These are phyloP conservation scores for Antheraea pernyi DNA, from an alignment of 1,140 invertebrate species.

Conservation along the genomic window DNA sequence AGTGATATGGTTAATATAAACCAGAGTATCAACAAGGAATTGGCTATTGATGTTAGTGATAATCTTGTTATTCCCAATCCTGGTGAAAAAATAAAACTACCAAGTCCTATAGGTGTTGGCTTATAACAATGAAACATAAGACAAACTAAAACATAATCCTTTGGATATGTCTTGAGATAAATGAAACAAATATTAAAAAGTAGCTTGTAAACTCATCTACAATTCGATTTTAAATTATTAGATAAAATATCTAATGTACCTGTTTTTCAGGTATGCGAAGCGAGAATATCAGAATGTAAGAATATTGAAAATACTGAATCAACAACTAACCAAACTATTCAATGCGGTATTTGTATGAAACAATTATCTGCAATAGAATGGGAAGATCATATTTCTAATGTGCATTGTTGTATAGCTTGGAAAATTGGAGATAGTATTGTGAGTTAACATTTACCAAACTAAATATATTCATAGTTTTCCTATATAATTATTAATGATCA, in stretches of 20 bases:
- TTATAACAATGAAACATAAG: too few relatives aligned
- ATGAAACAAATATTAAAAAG: too few relatives aligned
- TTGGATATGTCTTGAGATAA: too few relatives aligned
- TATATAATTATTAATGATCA: background rate
- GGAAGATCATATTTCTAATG: conserved; percentile 34
- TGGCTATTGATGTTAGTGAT: background rate
- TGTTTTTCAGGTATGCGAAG: background rate
- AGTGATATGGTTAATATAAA: background rate
- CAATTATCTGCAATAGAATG: conserved; percentile 32
- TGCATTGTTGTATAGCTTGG: conserved; percentile 48
- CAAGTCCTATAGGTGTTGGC: background rate
- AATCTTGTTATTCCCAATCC: background rate
- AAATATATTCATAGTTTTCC: background rate
- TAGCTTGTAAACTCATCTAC: too few relatives aligned
- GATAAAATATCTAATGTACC: too few relatives aligned
- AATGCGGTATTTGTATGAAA: conserved; percentile 39
- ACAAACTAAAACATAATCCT: too few relatives aligned
- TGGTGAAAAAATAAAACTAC: background rate
- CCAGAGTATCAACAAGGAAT: background rate
- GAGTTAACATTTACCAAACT: conserved; percentile 24
- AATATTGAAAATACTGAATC: conserved; percentile 11
- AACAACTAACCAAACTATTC: conserved; percentile 17
- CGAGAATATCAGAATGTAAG: background rate
- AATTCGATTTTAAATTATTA: too few relatives aligned
- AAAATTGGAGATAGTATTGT: conserved; percentile 37